A percentile compares a stretch with the other conserved stretches of the same genome.
Evolutionary conservation across 2,888 invertebrate species (phyloP).

Genomic region (Chrysomela aeneicollis): DNA sequence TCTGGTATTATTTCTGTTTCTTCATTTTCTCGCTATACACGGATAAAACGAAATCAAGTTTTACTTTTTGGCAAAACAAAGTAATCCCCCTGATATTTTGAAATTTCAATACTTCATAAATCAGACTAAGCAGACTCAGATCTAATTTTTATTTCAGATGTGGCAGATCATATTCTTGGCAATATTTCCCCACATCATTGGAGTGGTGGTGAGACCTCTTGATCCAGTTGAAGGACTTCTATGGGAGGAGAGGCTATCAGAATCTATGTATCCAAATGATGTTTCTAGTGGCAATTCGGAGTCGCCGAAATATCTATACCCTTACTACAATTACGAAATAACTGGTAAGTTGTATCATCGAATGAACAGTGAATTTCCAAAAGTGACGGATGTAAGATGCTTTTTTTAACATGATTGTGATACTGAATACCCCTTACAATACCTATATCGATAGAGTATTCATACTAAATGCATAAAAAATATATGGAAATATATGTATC

Average conservation of each 20-base stretch:
- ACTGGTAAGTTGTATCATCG: slow-evolving; percentile 31
- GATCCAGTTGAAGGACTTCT: slow-evolving; percentile 47
- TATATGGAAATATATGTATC: no score
- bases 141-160: no score
- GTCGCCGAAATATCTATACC: slow-evolving; percentile 42
- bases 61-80: background rate
- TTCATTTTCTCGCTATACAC: background rate
- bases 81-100: no score
- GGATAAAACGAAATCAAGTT: background rate
- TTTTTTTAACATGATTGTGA: no score
- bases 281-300: slow-evolving; percentile 35
- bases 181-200: slow-evolving; percentile 43
- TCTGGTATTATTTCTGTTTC: background rate
- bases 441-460: no score
- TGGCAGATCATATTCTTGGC: slow-evolving; percentile 48
- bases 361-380: no score
- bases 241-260: slow-evolving; percentile 43
- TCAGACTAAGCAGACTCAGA: no score
- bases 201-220: slow-evolving; percentile 44
- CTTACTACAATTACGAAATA: slow-evolving; percentile 39
- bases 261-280: slow-evolving; percentile 36
- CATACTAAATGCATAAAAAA: no score
- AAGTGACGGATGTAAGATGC: no score
- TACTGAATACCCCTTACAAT: no score
- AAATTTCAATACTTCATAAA: no score